phyloP scores from a whole-genome alignment of 2,888 invertebrate species.

The Drosophila flavopinicola region DNA sequence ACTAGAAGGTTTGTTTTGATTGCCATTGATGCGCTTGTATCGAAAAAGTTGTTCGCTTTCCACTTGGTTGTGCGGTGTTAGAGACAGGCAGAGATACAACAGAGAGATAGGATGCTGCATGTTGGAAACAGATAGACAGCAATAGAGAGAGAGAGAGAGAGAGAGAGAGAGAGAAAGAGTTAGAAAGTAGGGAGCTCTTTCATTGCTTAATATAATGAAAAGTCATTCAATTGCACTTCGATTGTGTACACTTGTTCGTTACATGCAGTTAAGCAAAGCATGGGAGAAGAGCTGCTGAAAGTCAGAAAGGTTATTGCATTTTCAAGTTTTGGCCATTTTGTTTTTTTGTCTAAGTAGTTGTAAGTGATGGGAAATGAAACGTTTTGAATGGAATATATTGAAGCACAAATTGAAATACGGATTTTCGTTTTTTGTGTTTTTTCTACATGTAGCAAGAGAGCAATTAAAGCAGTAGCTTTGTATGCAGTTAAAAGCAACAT shows the following conservation, averaged over 20 bases:
- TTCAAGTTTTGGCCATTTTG: background rate
- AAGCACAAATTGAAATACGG: slow-evolving; percentile 22
- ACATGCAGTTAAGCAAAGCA: slow-evolving; percentile 1
- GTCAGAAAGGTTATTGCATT: slow-evolving; percentile 30
- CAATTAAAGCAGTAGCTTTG: slow-evolving; percentile 23
- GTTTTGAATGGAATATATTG: slow-evolving; percentile 27
- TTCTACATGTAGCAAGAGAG: background rate
- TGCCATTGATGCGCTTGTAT: slow-evolving; percentile 71
- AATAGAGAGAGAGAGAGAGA: slow-evolving; percentile 1
- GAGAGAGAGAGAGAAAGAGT: background rate
- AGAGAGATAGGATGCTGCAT: slow-evolving; percentile 8
- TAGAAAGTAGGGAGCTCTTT: slow-evolving; percentile 14
- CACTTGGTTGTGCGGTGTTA: slow-evolving; percentile 30
- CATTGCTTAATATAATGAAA: slow-evolving; percentile 66
- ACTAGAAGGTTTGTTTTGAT: slow-evolving; percentile 77
- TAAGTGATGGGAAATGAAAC: slow-evolving; percentile 10
- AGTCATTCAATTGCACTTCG: slow-evolving; percentile 66
- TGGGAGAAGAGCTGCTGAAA: slow-evolving; percentile 2
- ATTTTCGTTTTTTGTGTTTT: background rate
- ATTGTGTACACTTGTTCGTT: slow-evolving; percentile 45
- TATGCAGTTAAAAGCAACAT: background rate
- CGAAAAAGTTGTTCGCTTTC: slow-evolving; percentile 49
- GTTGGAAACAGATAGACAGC: slow-evolving; percentile 4
- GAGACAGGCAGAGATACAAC: slow-evolving; percentile 14
- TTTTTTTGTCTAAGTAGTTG: background rate